phyloP scores from a whole-genome alignment of 2,113 vertebrate species.

The Petromus typicus region DNA sequence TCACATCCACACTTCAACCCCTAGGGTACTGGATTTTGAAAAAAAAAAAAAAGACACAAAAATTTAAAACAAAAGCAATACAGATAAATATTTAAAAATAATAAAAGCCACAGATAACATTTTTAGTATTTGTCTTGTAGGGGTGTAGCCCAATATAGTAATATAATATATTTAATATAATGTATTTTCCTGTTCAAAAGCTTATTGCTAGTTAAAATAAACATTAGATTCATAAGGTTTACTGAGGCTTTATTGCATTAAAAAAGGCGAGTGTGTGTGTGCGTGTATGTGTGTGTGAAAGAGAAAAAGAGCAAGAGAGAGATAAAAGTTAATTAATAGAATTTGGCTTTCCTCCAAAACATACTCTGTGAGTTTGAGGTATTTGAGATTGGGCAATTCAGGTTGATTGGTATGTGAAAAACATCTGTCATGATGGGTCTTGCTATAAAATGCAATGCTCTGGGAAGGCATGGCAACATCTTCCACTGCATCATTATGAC shows the following conservation, averaged over 20 bases:
- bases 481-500: not conserved
- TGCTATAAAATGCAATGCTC: slow-evolving; percentile 73
- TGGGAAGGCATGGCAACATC: not conserved
- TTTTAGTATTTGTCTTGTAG: slow-evolving; percentile 61
- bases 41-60: not conserved
- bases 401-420: slow-evolving; percentile 75
- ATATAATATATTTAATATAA: not conserved
- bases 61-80: not conserved
- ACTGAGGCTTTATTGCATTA: slow-evolving; percentile 75
- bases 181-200: slow-evolving; percentile 77
- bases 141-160: not conserved
- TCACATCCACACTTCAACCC: not conserved
- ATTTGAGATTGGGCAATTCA: slow-evolving; percentile 82
- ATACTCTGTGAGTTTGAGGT: slow-evolving; percentile 83
- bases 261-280: slow-evolving; percentile 28
- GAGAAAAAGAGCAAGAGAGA: slow-evolving; percentile 68
- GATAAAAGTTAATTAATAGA: slow-evolving; percentile 90
- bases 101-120: not conserved
- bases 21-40: not conserved
- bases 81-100: not conserved
- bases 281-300: not conserved
- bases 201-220: slow-evolving; percentile 86
- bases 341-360: slow-evolving; percentile 85
- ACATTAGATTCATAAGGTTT: slow-evolving; percentile 86
- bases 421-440: slow-evolving; percentile 83